Conservation (phyloP, 2,113 vertebrate species). For the Chaetura pelagica region DNA sequence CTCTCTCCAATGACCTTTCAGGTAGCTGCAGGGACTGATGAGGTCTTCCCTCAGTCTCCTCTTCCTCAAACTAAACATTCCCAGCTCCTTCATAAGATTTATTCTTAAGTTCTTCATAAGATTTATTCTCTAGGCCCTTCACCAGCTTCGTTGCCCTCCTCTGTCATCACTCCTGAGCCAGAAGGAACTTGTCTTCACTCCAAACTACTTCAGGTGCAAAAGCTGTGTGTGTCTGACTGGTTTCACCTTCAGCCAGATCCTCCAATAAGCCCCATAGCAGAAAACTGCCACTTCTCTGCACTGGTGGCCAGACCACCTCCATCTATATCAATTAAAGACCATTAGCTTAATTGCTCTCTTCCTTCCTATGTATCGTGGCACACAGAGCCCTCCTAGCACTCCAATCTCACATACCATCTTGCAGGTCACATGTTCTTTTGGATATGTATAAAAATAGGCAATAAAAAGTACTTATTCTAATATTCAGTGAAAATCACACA, state of each 20-base stretch:
- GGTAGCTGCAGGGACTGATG: too few relatives aligned
- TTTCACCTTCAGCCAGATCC: neutral
- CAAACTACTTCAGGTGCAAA: neutral
- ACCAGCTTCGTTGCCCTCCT: too few relatives aligned
- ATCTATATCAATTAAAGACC: neutral
- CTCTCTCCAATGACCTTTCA: too few relatives aligned
- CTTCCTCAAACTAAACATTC: too few relatives aligned
- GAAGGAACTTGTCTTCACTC: neutral
- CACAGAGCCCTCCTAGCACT: neutral
- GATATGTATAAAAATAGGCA: accelerated
- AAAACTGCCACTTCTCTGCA: neutral
- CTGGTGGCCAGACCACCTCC: neutral
- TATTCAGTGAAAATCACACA: neutral
- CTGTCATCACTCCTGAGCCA: neutral
- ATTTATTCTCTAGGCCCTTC: too few relatives aligned
- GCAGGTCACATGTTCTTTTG: neutral
- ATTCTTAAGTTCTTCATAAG: too few relatives aligned
- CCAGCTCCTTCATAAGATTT: too few relatives aligned
- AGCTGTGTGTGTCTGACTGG: neutral
- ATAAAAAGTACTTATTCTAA: neutral
- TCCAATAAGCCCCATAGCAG: neutral
- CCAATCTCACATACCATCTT: neutral
- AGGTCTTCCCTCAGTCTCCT: too few relatives aligned
- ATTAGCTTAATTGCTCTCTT: slow-evolving; percentile 12
- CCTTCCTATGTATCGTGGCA: neutral